A percentile compares a stretch with the other conserved stretches of the same genome.
Evolutionary conservation across 1,140 invertebrate species (phyloP).

Genomic region (Rhopalosiphum padi): DNA sequence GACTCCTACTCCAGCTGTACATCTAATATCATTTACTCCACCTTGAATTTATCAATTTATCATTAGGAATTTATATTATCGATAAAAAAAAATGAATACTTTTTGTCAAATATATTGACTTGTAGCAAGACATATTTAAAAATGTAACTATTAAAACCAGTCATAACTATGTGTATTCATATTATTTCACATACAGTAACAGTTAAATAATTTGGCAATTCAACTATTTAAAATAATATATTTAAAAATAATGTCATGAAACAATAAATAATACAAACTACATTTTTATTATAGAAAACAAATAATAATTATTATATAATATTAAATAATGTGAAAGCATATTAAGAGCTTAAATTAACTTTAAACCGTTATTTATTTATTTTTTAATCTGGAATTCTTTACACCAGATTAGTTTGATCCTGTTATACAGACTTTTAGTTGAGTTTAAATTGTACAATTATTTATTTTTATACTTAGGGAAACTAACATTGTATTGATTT

Average conservation of each 20-base stretch:
- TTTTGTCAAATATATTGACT: background rate
- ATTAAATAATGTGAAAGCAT: background rate
- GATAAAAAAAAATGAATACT: background rate
- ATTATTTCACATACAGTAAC: background rate
- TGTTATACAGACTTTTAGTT: background rate
- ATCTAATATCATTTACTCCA: slow-evolving; percentile 60
- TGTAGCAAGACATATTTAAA: background rate
- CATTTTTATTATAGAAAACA: background rate
- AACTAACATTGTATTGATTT: slow-evolving; percentile 24
- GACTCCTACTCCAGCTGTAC: slow-evolving; percentile 59
- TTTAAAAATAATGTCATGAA: background rate
- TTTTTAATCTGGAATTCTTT: background rate
- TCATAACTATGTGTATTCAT: background rate
- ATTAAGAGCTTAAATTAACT: background rate
- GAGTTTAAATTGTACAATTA: slow-evolving; percentile 22
- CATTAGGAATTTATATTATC: background rate
- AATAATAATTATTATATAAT: background rate
- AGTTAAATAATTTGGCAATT: background rate
- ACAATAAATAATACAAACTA: background rate
- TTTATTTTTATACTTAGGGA: slow-evolving; percentile 30
- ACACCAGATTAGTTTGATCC: background rate
- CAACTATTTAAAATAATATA: background rate
- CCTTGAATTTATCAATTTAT: slow-evolving; percentile 42
- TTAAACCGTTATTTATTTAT: background rate
- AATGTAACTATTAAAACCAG: background rate